phyloP scores from a whole-genome alignment of 2,888 invertebrate genomes.

The Luperina testacea region DNA sequence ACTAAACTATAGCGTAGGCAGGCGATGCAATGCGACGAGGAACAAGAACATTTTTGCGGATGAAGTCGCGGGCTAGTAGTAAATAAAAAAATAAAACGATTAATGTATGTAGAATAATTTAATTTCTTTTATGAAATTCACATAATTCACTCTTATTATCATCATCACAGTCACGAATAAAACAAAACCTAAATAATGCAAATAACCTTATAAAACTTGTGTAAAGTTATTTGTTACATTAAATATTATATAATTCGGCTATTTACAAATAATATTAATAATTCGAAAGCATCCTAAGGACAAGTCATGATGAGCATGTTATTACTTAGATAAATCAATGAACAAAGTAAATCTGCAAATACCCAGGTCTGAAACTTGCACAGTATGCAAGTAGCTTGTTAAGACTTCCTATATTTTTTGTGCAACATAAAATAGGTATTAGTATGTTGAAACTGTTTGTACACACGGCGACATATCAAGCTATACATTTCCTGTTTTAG shows the following conservation, averaged over 20 bases:
- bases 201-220: slow-evolving; percentile 47
- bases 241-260: slow-evolving; percentile 46
- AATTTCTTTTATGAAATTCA: slow-evolving; percentile 65
- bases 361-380: background rate
- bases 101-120: slow-evolving; percentile 68
- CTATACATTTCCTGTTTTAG: too few species aligned
- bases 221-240: slow-evolving; percentile 35
- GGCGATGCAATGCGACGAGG: background rate
- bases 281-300: slow-evolving; percentile 37
- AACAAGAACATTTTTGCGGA: background rate
- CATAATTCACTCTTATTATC: slow-evolving; percentile 61
- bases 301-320: slow-evolving; percentile 19
- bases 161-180: slow-evolving; percentile 79
- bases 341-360: background rate
- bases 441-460: background rate
- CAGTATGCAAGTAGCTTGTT: background rate
- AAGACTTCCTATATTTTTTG: background rate
- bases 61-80: background rate
- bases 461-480: too few species aligned
- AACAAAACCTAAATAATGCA: slow-evolving; percentile 55
- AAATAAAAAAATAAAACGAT: slow-evolving; percentile 13
- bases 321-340: background rate
- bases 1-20: background rate
- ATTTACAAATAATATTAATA: slow-evolving; percentile 62
- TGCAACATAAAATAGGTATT: too few species aligned